Conservation (phyloP, 2,797 vertebrate species). For the Falco naumanni region DNA sequence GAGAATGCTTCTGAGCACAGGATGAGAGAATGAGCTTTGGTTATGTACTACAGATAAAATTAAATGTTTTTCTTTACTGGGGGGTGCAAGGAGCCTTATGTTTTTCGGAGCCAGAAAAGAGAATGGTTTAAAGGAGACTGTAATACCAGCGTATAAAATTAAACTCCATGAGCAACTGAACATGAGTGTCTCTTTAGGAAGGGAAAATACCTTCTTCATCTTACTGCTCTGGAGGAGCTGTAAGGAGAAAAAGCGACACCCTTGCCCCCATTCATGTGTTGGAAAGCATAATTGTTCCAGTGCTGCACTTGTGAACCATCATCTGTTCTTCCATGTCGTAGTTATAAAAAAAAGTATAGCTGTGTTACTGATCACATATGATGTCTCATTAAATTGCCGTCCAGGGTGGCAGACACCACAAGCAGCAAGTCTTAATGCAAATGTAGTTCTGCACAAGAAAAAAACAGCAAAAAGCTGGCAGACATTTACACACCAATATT, state of each 20-base stretch:
- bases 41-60: background rate
- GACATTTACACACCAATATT: accelerated
- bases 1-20: background rate
- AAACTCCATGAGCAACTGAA: background rate
- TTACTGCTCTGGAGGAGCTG: background rate
- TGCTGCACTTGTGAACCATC: background rate
- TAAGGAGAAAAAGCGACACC: background rate
- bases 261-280: background rate
- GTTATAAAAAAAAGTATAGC: background rate
- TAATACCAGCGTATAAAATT: background rate
- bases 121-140: background rate
- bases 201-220: background rate
- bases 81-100: background rate
- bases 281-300: background rate
- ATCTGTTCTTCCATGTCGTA: background rate
- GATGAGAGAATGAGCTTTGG: background rate
- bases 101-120: background rate
- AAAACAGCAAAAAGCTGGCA: background rate
- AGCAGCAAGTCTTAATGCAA: background rate
- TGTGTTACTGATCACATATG: background rate
- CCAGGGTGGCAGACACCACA: background rate
- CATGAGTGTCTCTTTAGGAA: background rate
- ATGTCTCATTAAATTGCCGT: background rate
- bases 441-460: background rate
- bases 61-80: background rate